Base-by-base conservation (phyloP, 2,888 invertebrate genomes). In the Lypha dubia region DNA sequence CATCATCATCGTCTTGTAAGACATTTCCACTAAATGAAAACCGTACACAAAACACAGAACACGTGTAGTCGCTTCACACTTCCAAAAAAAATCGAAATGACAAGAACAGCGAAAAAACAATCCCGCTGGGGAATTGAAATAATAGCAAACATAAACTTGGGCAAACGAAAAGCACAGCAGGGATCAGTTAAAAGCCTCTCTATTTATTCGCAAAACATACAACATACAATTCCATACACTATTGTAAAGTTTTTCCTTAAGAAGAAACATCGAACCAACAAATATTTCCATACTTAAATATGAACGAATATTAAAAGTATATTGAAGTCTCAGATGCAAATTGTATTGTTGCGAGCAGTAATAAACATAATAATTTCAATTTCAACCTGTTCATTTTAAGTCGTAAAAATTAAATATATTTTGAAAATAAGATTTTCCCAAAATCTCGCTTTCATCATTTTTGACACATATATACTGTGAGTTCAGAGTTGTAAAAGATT, bases 371-470 rank as follows among this genome's bases (percentile, higher is more conserved):
- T 77, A 49, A 83, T 83, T 82, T 82, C 75, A 76, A 83, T 83
- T 62, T 83, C 79, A 83, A 83, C 79, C 83, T 79, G 83, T 83
- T 73, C 73, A 74, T 79, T 83, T 74, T 46, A 62, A 73, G 79
- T 83, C 65, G 70, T 79, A 76, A 76, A 79, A 84, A 80, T 84
- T 84, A 76, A 71, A 80, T 76, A 80, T 60, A 73, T 79, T 79
- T 74, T 20, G 22, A n/a, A 71, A 79, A 76, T 84, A 75, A 75
- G 75, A 79, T 75, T 74, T 60, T 41, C 15, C 38, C 38, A 67
- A 67, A 68, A 68, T 65, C 75, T 74, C 41, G 58, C 68, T 79
- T 79, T 75, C 60, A 79, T 79, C 74, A 75, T 77, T 70, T 56
- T 28, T 65, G 46, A 3, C 46, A 71, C 22, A 17, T 51, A 20